Evolutionary conservation across 1,140 invertebrate species (phyloP).

Genomic region (Nylanderia fulva): DNA sequence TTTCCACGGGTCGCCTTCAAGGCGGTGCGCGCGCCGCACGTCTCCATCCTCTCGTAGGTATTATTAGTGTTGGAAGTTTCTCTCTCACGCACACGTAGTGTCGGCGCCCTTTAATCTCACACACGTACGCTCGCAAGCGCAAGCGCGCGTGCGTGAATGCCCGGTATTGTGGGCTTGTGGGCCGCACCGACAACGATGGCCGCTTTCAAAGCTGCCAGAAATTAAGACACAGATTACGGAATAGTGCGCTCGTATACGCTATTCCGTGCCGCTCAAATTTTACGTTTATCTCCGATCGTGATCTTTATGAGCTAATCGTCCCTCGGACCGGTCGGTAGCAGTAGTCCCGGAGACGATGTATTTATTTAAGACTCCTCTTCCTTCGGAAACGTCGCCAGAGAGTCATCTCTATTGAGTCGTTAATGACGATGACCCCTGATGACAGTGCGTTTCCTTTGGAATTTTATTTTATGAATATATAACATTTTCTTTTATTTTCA

Average conservation of each 20-base stretch:
- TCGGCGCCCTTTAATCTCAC: conserved; percentile 80
- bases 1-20: conserved; percentile 52
- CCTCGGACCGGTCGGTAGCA: conserved; percentile 1
- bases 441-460: background rate
- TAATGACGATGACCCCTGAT: background rate
- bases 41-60: conserved; percentile 71
- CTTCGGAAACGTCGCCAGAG: background rate
- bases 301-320: conserved; percentile 49
- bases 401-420: conserved; percentile 8
- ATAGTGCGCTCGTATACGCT: conserved; percentile 60
- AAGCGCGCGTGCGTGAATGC: conserved; percentile 71
- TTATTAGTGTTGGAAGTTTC: conserved; percentile 78
- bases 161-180: conserved; percentile 76
- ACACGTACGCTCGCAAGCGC: conserved; percentile 23
- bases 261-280: conserved; percentile 50
- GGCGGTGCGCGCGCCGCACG: conserved; percentile 49
- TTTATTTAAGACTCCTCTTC: background rate
- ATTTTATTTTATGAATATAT: conserved; percentile 18
- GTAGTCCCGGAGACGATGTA: background rate
- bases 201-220: conserved; percentile 71
- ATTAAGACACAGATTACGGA: conserved; percentile 75
- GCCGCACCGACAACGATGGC: conserved; percentile 17
- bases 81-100: conserved; percentile 71
- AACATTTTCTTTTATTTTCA: background rate
- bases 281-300: conserved; percentile 43